phyloP scores from a whole-genome alignment of 2,797 vertebrate genomes.

The Sebastes trivittatus region DNA sequence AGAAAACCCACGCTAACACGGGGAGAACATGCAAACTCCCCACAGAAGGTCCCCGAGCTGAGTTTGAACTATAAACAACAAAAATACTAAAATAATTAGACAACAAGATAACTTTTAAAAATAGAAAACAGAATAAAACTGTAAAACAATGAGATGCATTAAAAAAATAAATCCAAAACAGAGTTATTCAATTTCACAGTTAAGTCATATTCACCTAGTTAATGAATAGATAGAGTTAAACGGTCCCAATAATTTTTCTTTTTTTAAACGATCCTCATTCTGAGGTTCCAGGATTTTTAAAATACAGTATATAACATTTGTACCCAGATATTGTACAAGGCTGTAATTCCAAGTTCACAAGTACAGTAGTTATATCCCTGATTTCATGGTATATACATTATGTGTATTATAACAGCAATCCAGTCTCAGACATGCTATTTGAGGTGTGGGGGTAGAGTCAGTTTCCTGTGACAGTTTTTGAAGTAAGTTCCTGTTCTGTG shows the following conservation, averaged over 20 bases:
- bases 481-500: constrained; percentile 75
- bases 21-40: too few species aligned
- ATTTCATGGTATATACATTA: neutral
- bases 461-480: constrained; percentile 85
- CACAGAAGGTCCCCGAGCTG: too few species aligned
- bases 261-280: neutral
- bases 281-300: neutral
- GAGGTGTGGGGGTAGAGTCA: constrained; percentile 52
- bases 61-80: neutral
- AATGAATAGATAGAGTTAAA: neutral
- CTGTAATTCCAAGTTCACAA: neutral
- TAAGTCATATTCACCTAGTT: neutral
- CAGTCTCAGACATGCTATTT: constrained; percentile 4
- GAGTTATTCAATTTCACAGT: neutral
- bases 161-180: neutral
- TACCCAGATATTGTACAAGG: neutral
- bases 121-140: neutral
- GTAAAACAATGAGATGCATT: neutral
- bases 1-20: too few species aligned
- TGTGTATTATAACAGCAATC: neutral
- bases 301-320: neutral
- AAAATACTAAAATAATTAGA: neutral
- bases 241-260: neutral
- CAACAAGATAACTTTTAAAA: neutral
- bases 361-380: neutral